Evolutionary conservation across 1,140 invertebrate genomes (phyloP).

Genomic region (Magallana ariakensis): DNA sequence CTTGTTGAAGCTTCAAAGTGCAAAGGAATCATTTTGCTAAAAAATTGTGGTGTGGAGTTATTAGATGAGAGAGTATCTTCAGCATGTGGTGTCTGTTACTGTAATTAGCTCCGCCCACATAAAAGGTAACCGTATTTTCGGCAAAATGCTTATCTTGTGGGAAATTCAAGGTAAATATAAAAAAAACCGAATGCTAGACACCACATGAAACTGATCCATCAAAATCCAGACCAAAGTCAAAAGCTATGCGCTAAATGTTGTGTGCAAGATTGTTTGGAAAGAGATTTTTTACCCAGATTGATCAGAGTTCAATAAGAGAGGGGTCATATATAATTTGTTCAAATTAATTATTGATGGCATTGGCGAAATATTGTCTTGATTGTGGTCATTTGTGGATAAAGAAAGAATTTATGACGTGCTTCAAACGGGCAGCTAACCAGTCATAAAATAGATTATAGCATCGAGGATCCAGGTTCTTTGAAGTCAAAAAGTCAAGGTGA

Average conservation of each 20-base stretch:
- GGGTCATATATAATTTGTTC: neutral
- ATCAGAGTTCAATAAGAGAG: neutral
- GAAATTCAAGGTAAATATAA: neutral
- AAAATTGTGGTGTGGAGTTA: neutral
- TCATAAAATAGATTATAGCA: neutral
- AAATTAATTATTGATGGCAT: constrained; percentile 2
- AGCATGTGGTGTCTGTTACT: constrained; percentile 27
- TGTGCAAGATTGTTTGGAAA: neutral
- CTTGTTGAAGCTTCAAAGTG: constrained; percentile 1
- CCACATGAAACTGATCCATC: neutral
- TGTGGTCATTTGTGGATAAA: neutral
- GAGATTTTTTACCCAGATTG: neutral
- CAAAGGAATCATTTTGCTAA: neutral
- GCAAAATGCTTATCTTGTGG: constrained; percentile 35
- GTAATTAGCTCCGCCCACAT: constrained; percentile 30
- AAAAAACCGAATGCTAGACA: neutral
- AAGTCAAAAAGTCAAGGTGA: no score
- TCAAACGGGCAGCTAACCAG: neutral
- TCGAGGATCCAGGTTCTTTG: no score
- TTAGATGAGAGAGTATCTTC: constrained; percentile 13
- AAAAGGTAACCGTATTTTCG: neutral
- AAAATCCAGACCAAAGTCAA: constrained; percentile 1
- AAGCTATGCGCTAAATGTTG: neutral
- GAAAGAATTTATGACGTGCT: neutral
- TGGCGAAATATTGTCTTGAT: neutral